Conservation (phyloP, 2,888 invertebrate genomes). For the Geotrupes spiniger region DNA sequence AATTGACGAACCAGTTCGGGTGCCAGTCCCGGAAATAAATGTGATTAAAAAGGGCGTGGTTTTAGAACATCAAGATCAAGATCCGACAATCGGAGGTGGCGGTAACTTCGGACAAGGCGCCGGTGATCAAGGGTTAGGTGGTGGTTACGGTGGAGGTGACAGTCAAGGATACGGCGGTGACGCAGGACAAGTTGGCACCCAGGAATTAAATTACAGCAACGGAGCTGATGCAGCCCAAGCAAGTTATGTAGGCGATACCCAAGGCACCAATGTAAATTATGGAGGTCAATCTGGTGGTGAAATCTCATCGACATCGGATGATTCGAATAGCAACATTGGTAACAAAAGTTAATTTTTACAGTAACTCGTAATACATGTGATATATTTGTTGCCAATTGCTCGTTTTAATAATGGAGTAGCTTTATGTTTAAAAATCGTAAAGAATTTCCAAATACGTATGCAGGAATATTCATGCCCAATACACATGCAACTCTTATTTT, state of each 20-base stretch:
- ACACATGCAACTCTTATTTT: conserved; percentile 1
- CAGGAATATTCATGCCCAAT: not conserved
- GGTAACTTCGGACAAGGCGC: not conserved
- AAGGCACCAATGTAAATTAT: too few species aligned
- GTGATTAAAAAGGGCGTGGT: conserved; percentile 49
- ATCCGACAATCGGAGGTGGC: not conserved
- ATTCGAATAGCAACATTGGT: too few species aligned
- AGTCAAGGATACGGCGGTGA: not conserved
- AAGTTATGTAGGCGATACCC: too few species aligned
- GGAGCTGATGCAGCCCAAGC: too few species aligned
- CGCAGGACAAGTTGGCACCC: not conserved
- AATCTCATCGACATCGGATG: too few species aligned
- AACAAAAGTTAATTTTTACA: not conserved
- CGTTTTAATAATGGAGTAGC: not conserved
- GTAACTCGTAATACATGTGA: not conserved
- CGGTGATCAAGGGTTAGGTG: not conserved
- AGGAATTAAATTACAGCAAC: not conserved
- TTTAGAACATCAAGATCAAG: conserved; percentile 12
- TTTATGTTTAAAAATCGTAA: conserved; percentile 1
- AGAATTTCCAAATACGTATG: not conserved
- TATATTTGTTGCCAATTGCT: not conserved
- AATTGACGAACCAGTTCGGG: conserved; percentile 52
- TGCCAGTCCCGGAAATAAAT: conserved; percentile 53
- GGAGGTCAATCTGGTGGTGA: too few species aligned
- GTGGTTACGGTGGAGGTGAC: not conserved